Evolutionary conservation across 1,140 invertebrate genomes (phyloP), one percentile per base, ranked within the genome.

Genomic region (Gonioctena quinquepunctata): DNA sequence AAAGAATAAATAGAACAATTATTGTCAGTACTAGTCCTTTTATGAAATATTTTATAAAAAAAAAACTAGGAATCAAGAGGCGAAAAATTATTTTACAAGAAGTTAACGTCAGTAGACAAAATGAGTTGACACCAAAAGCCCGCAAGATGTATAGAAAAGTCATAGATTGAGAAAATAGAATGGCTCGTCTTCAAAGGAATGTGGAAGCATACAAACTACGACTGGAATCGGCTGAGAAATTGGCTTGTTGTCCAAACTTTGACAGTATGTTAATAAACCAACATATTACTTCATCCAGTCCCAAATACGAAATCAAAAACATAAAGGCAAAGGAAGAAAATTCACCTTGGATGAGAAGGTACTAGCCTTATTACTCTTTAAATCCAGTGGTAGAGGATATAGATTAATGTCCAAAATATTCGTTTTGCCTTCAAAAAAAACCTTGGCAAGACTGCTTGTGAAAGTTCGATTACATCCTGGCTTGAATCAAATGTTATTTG

Each of bases 301-400:
- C 6, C 70, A 71, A 66, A 59, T 76, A 21, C 33, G 68, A 49
- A 66, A 27, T n/a, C 60, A 66, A 13, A 52, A 49, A 18, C 23
- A 66, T 19, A 70, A 62, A 26, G 8, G 69, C 16, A 71, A 67
- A 50, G 64, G 18, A 7, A 21, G 71, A 68, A 54, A 57, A 56
- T 76, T 27, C 63, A 66, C 72, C 16, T 2, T 69, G 6, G 66
- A 76, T n/a, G 71, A 76, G 2, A 76, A 73, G 69, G 33, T 71
- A 42, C 63, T 73, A 23, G 28, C 69, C 13, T 50, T 73, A 26
- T 33, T 48, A 3, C 19, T 73, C 26, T 61, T 68, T 16, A 76
- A 76, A 66, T 18, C 63, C 11, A 70, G 68, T 59, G 28, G 50
- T 6, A 73, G 67, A 60, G 68, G 57, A 8, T 76, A 71, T 48